Evolutionary conservation across 2,113 vertebrate species (phyloP), one percentile per base, ranked within the genome.

Genomic region (Prunella fulvescens): DNA sequence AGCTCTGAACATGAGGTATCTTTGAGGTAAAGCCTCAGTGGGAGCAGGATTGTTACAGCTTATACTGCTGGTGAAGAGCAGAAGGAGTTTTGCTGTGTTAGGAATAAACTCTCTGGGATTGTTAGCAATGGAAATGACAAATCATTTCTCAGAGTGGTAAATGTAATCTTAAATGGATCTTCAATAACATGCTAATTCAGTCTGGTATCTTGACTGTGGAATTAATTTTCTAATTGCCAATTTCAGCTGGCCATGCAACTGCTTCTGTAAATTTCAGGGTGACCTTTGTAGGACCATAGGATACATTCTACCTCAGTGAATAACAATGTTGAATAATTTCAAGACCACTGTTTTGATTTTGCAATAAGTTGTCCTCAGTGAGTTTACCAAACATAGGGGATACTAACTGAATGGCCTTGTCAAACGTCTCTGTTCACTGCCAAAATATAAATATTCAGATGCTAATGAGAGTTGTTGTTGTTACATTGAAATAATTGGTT

Each of bases 121-220:
- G 61, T 39, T 85, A 61, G 50, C 19, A 64, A 77, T 54, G 37
- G 44, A 56, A 93, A 92, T 37, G 65, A 81, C 50, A 81, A 93
- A 94, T 91, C 39, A 87, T 91, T 93, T 90, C 54, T 66, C 33
- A 47, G 28, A 86, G 45, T 16, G 58, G 19, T 67, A 95, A 85
- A 89, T 18, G 61, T 74, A 95, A 94, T 96, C 84, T 94, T 92
- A 92, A 96, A 89, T 81, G 50, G 57, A 87, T 92, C 86, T 95
- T 89, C 81, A 91, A 57, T 69, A 92, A 57, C 71, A 88, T 66
- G 58, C 44, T 94, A 95, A 96, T 95, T 93, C 90, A 86, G 33
- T 54, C 54, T 77, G 28, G 29, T 96, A 84, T 95, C 84, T 95
- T 72, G 88, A 77, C 58, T 53, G 33, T 11, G 28, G 78, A 94